Percentiles rank a stretch among this genome's conserved stretches.
Evolutionary conservation across 2,113 vertebrate species (phyloP).

Genomic region (Amazona vittata): DNA sequence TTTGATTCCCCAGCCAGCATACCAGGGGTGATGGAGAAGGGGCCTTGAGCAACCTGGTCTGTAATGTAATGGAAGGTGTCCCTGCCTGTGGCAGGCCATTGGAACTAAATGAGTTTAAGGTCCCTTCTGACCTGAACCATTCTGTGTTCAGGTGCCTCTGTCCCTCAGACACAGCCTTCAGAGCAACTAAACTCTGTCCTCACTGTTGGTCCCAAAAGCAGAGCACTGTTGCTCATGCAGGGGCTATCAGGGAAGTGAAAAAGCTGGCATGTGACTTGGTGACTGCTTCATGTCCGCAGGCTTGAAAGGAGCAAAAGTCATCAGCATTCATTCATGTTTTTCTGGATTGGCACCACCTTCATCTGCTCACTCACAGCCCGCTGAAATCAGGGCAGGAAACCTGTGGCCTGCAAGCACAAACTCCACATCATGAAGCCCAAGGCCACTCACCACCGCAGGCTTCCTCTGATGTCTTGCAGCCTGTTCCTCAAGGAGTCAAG

Average conservation of each 20-base stretch:
- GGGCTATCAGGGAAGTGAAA: neutral
- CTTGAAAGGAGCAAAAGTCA: neutral
- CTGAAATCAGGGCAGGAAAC: neutral
- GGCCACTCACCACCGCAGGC: neutral
- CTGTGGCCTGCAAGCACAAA: neutral
- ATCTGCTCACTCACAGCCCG: neutral
- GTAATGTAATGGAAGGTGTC: neutral
- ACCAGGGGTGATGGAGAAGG: neutral
- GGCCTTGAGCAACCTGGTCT: neutral
- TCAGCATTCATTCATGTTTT: neutral
- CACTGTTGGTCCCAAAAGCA: neutral
- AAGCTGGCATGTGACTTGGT: neutral
- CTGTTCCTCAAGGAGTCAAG: neutral
- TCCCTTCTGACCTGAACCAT: neutral
- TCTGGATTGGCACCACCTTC: neutral
- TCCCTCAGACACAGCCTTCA: neutral
- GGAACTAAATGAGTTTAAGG: neutral
- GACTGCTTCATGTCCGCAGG: neutral
- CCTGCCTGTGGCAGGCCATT: neutral
- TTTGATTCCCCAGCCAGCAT: neutral
- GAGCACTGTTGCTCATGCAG: neutral
- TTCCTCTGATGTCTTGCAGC: neutral
- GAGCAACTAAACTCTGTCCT: neutral
- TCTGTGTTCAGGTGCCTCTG: neutral
- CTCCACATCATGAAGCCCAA: neutral